Evolutionary conservation across 2,797 vertebrate species (phyloP).

Genomic region (Pseudochirops cupreus): DNA sequence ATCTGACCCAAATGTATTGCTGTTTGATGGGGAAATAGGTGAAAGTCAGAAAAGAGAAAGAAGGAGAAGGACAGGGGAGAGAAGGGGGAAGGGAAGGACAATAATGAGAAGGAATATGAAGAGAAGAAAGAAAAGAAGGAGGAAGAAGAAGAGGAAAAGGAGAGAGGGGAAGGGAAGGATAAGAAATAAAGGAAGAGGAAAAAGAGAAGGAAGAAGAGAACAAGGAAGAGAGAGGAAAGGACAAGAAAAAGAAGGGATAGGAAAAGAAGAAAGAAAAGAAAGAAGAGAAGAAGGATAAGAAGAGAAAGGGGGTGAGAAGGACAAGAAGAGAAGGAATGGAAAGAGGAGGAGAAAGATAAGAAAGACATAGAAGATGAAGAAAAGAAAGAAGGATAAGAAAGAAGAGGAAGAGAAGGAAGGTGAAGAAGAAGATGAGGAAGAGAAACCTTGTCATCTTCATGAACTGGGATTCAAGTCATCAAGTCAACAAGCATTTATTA

Average conservation of each 20-base stretch:
- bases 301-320: not conserved
- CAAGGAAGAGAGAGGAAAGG: no score
- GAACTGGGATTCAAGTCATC: not conserved
- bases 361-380: not conserved
- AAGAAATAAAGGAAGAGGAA: not conserved
- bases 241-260: no score
- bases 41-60: not conserved
- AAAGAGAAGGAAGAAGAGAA: no score
- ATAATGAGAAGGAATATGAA: not conserved
- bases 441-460: not conserved
- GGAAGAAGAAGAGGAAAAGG: no score
- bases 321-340: not conserved
- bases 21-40: not conserved
- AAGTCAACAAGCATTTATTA: not conserved
- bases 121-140: not conserved
- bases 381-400: not conserved
- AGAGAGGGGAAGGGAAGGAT: not conserved
- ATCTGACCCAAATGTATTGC: not conserved
- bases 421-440: no score
- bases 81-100: no score
- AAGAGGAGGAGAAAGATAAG: not conserved
- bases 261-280: not conserved
- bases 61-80: not conserved
- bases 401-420: not conserved
- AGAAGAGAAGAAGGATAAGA: not conserved